Evolutionary conservation across 1,140 invertebrate species (phyloP).

Genomic region (Eufriesea mexicana): DNA sequence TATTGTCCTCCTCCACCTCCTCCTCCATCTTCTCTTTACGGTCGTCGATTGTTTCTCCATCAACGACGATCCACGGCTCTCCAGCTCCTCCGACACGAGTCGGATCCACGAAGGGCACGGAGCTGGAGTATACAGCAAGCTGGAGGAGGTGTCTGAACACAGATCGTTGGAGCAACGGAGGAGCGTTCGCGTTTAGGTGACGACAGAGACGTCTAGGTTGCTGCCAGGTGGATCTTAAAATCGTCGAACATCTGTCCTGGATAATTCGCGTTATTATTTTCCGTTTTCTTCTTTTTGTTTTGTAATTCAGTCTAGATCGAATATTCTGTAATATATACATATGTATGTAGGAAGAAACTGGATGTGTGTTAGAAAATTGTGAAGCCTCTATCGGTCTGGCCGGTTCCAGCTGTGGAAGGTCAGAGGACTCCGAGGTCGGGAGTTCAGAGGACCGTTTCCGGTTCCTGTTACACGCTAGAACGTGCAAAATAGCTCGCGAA

Average conservation of each 20-base stretch:
- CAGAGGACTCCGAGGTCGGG: neutral
- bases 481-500: neutral
- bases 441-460: neutral
- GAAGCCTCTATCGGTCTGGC: neutral
- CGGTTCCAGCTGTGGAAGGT: neutral
- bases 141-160: neutral
- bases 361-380: neutral
- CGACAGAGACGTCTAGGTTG: conserved; percentile 33
- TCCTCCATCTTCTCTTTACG: neutral
- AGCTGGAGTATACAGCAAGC: neutral
- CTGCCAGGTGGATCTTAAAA: conserved; percentile 6
- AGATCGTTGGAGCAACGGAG: neutral
- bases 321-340: neutral
- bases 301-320: neutral
- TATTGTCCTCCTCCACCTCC: conserved; percentile 5
- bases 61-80: no score
- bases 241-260: neutral
- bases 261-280: neutral
- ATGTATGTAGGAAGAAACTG: neutral
- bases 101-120: neutral
- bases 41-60: neutral
- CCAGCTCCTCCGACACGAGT: neutral
- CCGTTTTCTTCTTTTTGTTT: neutral
- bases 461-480: neutral
- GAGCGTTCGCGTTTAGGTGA: conserved; percentile 33